Evolutionary conservation across 2,888 invertebrate species (phyloP).

Genomic region (Philonicus albiceps): DNA sequence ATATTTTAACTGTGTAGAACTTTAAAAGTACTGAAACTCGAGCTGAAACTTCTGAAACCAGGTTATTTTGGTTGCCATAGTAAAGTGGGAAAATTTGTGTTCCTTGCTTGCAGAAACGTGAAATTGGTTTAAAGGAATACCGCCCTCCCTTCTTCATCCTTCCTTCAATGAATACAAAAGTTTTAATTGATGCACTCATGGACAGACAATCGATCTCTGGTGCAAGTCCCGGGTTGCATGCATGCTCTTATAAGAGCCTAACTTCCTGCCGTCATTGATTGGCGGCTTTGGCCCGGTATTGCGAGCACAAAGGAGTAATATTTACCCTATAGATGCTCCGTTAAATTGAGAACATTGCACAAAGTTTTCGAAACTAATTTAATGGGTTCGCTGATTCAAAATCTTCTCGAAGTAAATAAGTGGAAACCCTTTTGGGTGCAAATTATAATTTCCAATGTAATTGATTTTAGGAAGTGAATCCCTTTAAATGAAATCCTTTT

Average conservation of each 20-base stretch:
- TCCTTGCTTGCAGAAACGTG: background rate
- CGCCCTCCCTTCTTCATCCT: background rate
- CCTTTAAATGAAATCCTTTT: background rate
- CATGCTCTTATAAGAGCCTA: background rate
- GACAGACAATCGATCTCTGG: background rate
- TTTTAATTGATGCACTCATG: slow-evolving; percentile 19
- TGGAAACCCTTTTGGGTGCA: background rate
- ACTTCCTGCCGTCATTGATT: background rate
- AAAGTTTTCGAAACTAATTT: slow-evolving; percentile 20
- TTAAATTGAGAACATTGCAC: background rate
- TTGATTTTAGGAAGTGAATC: background rate
- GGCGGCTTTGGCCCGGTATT: background rate
- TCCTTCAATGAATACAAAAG: background rate
- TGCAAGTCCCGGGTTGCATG: background rate
- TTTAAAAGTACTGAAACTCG: background rate
- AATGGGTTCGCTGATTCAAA: background rate
- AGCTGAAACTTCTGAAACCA: background rate
- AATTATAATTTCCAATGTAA: background rate
- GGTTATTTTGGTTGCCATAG: background rate
- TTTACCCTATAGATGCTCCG: background rate
- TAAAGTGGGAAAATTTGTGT: background rate
- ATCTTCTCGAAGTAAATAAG: background rate
- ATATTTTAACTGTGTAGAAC: background rate
- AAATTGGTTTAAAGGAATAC: background rate
- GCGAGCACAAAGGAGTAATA: background rate